Percentiles rank a stretch among this genome's conserved stretches.
phyloP scores from a whole-genome alignment of 2,888 invertebrate genomes.

The Dione vanillae region DNA sequence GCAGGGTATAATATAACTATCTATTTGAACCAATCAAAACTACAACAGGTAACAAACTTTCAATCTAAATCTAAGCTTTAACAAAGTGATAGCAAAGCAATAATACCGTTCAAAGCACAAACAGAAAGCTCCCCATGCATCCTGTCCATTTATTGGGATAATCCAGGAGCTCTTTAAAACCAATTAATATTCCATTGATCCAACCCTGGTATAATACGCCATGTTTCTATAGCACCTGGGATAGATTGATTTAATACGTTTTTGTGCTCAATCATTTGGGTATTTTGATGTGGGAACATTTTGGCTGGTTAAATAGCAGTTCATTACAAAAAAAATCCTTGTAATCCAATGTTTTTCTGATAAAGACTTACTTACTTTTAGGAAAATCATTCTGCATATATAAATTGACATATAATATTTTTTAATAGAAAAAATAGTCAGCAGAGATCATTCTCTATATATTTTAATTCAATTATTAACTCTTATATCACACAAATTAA shows the following conservation, averaged over 20 bases:
- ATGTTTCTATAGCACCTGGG: slow-evolving; percentile 50
- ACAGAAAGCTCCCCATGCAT: slow-evolving; percentile 46
- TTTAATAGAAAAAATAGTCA: too few species aligned
- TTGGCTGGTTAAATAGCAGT: too few species aligned
- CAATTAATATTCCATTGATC: slow-evolving; percentile 76
- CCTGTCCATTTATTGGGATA: slow-evolving; percentile 71
- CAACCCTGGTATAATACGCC: slow-evolving; percentile 44
- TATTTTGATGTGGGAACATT: slow-evolving; percentile 37
- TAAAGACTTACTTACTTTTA: too few species aligned
- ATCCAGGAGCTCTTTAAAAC: slow-evolving; percentile 72
- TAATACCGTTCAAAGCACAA: slow-evolving; percentile 24
- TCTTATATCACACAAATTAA: too few species aligned
- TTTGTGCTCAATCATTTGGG: slow-evolving; percentile 43
- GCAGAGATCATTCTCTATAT: too few species aligned
- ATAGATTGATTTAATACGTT: slow-evolving; percentile 48
- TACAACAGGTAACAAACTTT: slow-evolving; percentile 5
- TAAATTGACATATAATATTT: too few species aligned
- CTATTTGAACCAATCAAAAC: background rate
- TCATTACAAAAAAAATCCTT: too few species aligned
- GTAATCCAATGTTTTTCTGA: too few species aligned
- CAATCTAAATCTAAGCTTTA: background rate
- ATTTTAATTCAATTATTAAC: too few species aligned
- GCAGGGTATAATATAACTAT: too few species aligned
- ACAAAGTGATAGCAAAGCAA: slow-evolving; percentile 12
- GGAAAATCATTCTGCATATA: too few species aligned